phyloP scores from a whole-genome alignment of 2,888 invertebrate genomes.

The Plebejus argus region DNA sequence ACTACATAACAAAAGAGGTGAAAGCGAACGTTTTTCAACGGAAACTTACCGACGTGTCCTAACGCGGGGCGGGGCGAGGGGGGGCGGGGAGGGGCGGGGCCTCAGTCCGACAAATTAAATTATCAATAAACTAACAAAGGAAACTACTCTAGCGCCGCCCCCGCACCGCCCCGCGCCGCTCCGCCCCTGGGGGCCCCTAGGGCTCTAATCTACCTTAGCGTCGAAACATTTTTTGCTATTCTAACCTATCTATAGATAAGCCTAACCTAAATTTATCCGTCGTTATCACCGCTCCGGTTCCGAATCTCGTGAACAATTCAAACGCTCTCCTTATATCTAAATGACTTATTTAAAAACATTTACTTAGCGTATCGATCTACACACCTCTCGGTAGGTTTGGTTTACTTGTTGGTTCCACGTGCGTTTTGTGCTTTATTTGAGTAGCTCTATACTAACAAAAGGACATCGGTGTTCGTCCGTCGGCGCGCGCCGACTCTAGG shows the following conservation, averaged over 20 bases:
- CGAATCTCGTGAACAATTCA: slow-evolving; percentile 64
- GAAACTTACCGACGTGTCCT: slow-evolving; percentile 78
- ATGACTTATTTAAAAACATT: slow-evolving; percentile 77
- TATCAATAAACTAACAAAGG: slow-evolving; percentile 79
- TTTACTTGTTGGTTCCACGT: slow-evolving; percentile 68
- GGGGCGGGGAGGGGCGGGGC: slow-evolving; percentile 54
- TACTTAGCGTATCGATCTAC: slow-evolving; percentile 68
- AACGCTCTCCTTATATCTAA: slow-evolving; percentile 71
- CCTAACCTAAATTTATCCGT: slow-evolving; percentile 72
- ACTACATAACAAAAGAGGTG: slow-evolving; percentile 80
- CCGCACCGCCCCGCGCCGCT: slow-evolving; percentile 51
- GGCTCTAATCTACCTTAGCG: slow-evolving; percentile 76
- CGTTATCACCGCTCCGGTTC: slow-evolving; percentile 63
- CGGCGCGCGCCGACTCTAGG: slow-evolving; percentile 68
- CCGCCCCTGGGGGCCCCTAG: slow-evolving; percentile 54
- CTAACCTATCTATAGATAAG: slow-evolving; percentile 78
- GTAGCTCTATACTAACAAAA: slow-evolving; percentile 50
- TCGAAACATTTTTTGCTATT: slow-evolving; percentile 77
- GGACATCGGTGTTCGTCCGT: slow-evolving; percentile 57
- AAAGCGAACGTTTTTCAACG: slow-evolving; percentile 77
- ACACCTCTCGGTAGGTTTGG: slow-evolving; percentile 68
- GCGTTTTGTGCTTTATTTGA: slow-evolving; percentile 64
- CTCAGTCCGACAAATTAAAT: slow-evolving; percentile 80
- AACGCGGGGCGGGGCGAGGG: slow-evolving; percentile 48
- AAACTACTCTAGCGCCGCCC: slow-evolving; percentile 72